A percentile compares a stretch with the other conserved stretches of the same genome.
These are phyloP conservation scores for Bombus vancouverensis DNA, from an alignment of 1,140 invertebrate species.

Conservation along the genomic window DNA sequence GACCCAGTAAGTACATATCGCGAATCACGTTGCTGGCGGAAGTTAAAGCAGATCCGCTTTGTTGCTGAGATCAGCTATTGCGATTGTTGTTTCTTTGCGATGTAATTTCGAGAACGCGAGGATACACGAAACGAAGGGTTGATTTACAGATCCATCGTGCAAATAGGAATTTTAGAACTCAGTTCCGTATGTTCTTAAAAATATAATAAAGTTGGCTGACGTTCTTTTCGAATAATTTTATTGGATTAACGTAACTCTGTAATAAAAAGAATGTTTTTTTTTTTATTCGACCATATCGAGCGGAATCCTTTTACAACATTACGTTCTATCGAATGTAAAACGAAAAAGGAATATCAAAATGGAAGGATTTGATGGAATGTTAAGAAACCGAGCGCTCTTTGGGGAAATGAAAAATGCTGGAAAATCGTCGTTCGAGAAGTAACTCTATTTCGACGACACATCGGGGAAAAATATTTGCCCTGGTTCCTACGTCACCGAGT, in stretches of 20 bases:
- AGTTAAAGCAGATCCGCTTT: not conserved
- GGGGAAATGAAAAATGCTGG: not conserved
- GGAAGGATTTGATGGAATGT: not conserved
- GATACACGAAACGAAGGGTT: no score
- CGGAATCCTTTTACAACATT: not conserved
- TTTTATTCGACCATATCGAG: not conserved
- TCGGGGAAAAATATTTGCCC: not conserved
- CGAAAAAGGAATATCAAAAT: not conserved
- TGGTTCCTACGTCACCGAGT: conserved; percentile 51
- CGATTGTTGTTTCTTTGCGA: not conserved
- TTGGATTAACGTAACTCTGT: not conserved
- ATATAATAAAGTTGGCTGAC: no score
- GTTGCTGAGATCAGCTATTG: not conserved
- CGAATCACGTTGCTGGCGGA: not conserved
- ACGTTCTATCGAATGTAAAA: not conserved
- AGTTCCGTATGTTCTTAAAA: not conserved
- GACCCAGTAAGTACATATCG: conserved; percentile 37
- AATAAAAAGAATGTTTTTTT: no score
- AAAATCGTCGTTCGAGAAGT: no score
- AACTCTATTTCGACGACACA: conserved; percentile 2
- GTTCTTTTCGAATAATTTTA: not conserved
- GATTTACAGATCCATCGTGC: not conserved
- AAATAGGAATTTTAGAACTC: not conserved
- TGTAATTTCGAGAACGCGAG: not conserved
- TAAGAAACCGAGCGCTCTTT: not conserved